phyloP scores from a whole-genome alignment of 53 echinoderm and acorn worm genomes.

The Echinometra lucunter region DNA sequence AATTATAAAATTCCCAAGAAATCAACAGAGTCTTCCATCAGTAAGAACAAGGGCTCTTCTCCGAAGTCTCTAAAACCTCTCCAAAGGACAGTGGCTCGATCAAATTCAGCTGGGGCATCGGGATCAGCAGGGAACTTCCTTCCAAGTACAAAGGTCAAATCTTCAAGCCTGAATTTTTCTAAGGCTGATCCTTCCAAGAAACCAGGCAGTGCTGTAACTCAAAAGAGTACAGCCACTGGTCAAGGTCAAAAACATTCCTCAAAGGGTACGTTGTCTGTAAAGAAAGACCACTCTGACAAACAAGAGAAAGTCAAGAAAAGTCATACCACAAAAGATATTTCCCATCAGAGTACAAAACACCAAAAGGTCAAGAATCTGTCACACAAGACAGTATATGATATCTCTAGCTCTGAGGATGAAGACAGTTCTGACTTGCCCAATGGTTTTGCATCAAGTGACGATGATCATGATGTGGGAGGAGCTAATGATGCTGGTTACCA shows the following conservation, averaged over 20 bases:
- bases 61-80: neutral
- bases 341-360: neutral
- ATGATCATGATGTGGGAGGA: conserved; percentile 37
- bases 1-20: neutral
- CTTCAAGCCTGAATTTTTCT: conserved; percentile 3
- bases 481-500: neutral
- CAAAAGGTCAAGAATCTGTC: neutral
- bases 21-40: neutral
- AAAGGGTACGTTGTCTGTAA: neutral
- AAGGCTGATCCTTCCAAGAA: neutral
- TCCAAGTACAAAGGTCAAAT: neutral
- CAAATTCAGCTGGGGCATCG: neutral
- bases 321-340: neutral
- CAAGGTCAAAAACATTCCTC: neutral
- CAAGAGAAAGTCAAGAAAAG: neutral
- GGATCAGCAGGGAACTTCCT: conserved; percentile 6
- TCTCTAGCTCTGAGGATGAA: conserved; percentile 38
- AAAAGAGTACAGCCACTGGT: neutral
- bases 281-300: neutral
- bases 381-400: neutral
- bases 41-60: neutral
- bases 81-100: neutral
- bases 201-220: neutral
- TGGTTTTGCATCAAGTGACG: conserved; percentile 22
- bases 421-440: neutral